Percentiles rank a stretch among this genome's conserved stretches.
phyloP scores from a whole-genome alignment of 2,113 vertebrate genomes.

The Calidris pygmaea region DNA sequence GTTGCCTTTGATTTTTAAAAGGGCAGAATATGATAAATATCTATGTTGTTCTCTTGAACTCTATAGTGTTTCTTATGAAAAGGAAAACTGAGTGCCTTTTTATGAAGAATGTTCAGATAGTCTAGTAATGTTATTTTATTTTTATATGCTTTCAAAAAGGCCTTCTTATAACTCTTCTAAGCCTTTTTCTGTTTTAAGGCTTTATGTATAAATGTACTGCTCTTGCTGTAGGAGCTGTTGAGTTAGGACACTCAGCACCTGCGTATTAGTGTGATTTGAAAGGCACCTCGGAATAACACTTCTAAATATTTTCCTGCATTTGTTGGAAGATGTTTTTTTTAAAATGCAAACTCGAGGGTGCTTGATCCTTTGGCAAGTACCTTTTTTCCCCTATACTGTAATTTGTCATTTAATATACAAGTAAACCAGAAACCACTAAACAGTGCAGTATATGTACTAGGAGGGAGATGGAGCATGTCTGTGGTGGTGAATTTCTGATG shows the following conservation, averaged over 20 bases:
- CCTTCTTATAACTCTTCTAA: neutral
- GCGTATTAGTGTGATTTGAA: neutral
- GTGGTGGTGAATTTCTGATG: neutral
- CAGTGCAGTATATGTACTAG: neutral
- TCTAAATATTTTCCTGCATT: neutral
- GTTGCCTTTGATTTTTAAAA: slow-evolving; percentile 51
- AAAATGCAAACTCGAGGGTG: neutral
- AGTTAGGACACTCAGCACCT: neutral
- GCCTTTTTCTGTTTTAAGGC: neutral
- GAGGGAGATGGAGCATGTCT: neutral
- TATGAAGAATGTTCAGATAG: neutral
- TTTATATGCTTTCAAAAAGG: neutral
- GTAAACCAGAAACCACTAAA: neutral
- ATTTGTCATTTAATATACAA: neutral
- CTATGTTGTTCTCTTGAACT: neutral
- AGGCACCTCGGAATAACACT: slow-evolving; percentile 24
- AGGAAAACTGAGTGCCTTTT: neutral
- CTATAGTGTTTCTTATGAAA: neutral
- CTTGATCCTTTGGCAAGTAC: slow-evolving; percentile 21
- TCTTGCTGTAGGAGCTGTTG: neutral
- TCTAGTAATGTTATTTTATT: neutral
- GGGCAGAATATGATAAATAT: slow-evolving; percentile 32
- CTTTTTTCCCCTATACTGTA: neutral
- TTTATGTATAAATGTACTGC: neutral
- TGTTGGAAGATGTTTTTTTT: neutral